A percentile compares a stretch with the other conserved stretches of the same genome.
Evolutionary conservation across 1,140 invertebrate species (phyloP).

Genomic region (Bombus huntii): DNA sequence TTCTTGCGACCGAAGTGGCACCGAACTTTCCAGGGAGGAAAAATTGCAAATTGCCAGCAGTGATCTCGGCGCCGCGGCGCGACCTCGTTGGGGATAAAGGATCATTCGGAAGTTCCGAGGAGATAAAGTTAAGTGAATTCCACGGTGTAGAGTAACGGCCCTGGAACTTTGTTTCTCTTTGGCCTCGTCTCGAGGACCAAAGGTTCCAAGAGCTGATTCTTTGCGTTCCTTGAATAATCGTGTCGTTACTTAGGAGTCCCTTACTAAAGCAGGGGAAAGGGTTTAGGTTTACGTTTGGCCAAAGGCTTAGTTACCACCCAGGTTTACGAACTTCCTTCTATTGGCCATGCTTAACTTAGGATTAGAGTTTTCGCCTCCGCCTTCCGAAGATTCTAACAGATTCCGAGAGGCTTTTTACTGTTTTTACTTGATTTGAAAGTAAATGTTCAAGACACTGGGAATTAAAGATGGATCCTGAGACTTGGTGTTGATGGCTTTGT

Average conservation of each 20-base stretch:
- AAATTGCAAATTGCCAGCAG: slow-evolving; percentile 2
- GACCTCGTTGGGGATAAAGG: slow-evolving; percentile 9
- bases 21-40: background rate
- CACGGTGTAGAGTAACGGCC: slow-evolving; percentile 9
- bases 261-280: background rate
- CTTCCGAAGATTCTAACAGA: background rate
- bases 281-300: slow-evolving; percentile 4
- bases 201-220: background rate
- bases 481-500: too few species aligned
- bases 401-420: background rate
- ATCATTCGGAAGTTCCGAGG: slow-evolving; percentile 8
- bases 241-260: background rate
- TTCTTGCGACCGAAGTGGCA: background rate
- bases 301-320: background rate
- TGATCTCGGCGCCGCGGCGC: slow-evolving; percentile 9
- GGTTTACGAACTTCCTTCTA: background rate
- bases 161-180: slow-evolving; percentile 27
- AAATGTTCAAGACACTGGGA: too few species aligned
- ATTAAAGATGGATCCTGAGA: too few species aligned
- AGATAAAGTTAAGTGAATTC: slow-evolving; percentile 35
- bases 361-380: background rate
- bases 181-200: background rate
- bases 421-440: too few species aligned
- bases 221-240: slow-evolving; percentile 27
- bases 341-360: background rate